phyloP scores from a whole-genome alignment of 1,140 invertebrate species.

The Heliothis virescens region DNA sequence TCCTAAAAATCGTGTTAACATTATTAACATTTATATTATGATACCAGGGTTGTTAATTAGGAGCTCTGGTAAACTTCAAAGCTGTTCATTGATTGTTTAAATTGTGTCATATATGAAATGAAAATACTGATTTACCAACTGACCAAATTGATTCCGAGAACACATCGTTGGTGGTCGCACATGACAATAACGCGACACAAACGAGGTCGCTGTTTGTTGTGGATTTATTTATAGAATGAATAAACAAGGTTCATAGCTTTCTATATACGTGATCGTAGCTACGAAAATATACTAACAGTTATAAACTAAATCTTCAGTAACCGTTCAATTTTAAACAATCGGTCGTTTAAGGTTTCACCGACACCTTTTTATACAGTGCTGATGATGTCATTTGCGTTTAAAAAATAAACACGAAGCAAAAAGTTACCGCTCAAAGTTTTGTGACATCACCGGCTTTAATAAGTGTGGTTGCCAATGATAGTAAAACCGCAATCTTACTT shows the following conservation, averaged over 20 bases:
- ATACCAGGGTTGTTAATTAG: neutral
- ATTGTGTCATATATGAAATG: neutral
- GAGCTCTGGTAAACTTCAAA: neutral
- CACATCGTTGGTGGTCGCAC: neutral
- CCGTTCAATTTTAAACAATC: slow-evolving; percentile 39
- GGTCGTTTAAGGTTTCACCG: slow-evolving; percentile 33
- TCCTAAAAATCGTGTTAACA: too few relatives aligned
- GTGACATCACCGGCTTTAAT: slow-evolving; percentile 27
- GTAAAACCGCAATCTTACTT: slow-evolving; percentile 32
- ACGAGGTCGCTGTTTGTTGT: slow-evolving; percentile 28
- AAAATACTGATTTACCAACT: neutral
- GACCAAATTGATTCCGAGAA: neutral
- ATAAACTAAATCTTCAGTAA: slow-evolving; percentile 20
- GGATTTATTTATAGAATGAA: slow-evolving; percentile 36
- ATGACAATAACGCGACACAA: slow-evolving; percentile 27
- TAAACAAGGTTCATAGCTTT: slow-evolving; percentile 19
- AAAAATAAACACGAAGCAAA: slow-evolving; percentile 32
- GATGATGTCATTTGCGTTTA: slow-evolving; percentile 33
- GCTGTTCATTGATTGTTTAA: neutral
- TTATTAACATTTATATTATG: too few relatives aligned
- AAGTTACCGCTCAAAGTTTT: neutral
- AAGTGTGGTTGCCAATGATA: slow-evolving; percentile 24
- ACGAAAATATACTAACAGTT: slow-evolving; percentile 31
- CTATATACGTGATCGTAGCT: slow-evolving; percentile 1
- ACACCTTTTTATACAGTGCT: slow-evolving; percentile 3